Percentiles rank a stretch among this genome's conserved stretches.
phyloP scores from a whole-genome alignment of 2,888 invertebrate species.

The Caenorhabditis angaria region DNA sequence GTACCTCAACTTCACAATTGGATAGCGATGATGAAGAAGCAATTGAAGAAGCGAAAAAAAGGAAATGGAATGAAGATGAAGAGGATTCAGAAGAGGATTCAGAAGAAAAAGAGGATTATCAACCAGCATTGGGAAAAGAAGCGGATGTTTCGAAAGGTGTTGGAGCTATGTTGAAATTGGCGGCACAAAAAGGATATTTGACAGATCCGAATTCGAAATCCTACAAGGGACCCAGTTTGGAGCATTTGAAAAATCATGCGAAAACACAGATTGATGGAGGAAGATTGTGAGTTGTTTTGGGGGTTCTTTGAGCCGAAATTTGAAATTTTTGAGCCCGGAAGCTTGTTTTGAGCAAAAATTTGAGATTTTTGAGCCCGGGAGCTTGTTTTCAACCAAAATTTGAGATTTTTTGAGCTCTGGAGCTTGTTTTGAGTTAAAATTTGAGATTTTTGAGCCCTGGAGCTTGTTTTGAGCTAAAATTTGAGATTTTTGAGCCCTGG shows the following conservation, averaged over 20 bases:
- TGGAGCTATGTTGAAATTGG: slow-evolving; percentile 67
- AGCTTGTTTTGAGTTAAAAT: no score
- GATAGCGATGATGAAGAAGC: slow-evolving; percentile 59
- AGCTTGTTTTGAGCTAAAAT: no score
- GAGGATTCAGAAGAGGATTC: slow-evolving; percentile 40
- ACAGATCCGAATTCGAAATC: slow-evolving; percentile 50
- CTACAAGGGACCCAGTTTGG: slow-evolving; percentile 52
- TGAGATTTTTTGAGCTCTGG: not conserved
- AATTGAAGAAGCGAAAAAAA: slow-evolving; percentile 43
- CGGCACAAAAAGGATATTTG: slow-evolving; percentile 62
- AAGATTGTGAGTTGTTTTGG: slow-evolving; percentile 53
- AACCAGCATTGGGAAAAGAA: slow-evolving; percentile 67
- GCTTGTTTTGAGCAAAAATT: no score
- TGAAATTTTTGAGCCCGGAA: not conserved
- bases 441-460: no score
- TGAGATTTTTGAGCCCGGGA: not conserved
- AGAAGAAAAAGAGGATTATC: slow-evolving; percentile 51
- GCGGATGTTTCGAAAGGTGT: slow-evolving; percentile 73
- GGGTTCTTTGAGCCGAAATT: not conserved
- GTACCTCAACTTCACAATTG: slow-evolving; percentile 13
- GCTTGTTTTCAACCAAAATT: not conserved
- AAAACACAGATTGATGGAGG: slow-evolving; percentile 59
- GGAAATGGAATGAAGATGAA: slow-evolving; percentile 18
- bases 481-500: no score
- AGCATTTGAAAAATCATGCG: slow-evolving; percentile 63